phyloP scores from a whole-genome alignment of 2,888 invertebrate genomes.

The Taphrorychus bicolor region DNA sequence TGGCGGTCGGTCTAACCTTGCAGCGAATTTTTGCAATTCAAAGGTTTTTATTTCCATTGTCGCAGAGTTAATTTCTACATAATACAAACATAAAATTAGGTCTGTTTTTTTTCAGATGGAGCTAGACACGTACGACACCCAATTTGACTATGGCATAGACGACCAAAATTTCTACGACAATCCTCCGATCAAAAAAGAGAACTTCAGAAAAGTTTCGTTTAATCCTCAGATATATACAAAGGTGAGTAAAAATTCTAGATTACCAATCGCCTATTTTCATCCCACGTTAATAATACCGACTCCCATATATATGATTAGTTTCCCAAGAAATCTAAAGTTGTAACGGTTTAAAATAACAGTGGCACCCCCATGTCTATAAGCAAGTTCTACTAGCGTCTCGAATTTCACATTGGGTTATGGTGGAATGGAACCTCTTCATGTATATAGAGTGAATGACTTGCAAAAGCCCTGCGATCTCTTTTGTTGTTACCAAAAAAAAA shows the following conservation, averaged over 20 bases:
- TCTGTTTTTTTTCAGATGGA: slow-evolving; percentile 61
- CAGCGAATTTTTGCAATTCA: slow-evolving; percentile 1
- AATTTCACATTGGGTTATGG: slow-evolving; percentile 17
- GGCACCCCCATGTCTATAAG: slow-evolving; percentile 23
- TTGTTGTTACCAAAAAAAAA: too few species aligned
- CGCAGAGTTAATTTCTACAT: not conserved
- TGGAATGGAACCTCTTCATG: too few species aligned
- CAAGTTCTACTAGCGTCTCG: slow-evolving; percentile 13
- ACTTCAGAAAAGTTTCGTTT: slow-evolving; percentile 56
- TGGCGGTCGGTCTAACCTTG: not conserved
- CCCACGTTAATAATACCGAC: not conserved
- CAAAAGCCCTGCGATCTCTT: too few species aligned
- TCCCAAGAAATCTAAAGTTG: not conserved
- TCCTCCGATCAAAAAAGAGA: slow-evolving; percentile 63
- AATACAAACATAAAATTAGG: not conserved
- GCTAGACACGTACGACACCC: slow-evolving; percentile 65
- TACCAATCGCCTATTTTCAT: too few species aligned
- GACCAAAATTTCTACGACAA: slow-evolving; percentile 76
- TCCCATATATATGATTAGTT: too few species aligned
- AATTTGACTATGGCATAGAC: slow-evolving; percentile 73
- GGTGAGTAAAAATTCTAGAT: slow-evolving; percentile 54
- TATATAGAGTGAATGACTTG: slow-evolving; percentile 10
- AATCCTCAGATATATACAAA: slow-evolving; percentile 53
- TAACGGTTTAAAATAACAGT: slow-evolving; percentile 28
- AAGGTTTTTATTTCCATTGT: not conserved